Conservation (phyloP, 2,797 vertebrate species). For the Rhabdomys pumilio region DNA sequence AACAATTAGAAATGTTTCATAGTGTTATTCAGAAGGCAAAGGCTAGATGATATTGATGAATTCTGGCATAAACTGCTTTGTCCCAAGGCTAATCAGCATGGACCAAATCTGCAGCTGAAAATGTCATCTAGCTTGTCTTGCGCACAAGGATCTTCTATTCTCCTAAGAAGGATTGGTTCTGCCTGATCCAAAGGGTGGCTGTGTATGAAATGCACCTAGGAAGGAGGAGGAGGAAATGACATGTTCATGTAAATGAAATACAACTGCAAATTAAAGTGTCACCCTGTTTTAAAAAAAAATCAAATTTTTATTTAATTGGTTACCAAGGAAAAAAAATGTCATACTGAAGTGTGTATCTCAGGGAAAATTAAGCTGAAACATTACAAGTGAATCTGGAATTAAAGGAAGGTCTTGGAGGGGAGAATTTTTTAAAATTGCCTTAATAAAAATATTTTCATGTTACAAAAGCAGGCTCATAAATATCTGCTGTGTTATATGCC, state of each 20-base stretch:
- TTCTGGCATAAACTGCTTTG: slow-evolving; percentile 18
- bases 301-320: slow-evolving; percentile 86
- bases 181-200: slow-evolving; percentile 83
- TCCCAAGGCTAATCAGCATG: slow-evolving; percentile 23
- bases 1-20: neutral
- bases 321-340: slow-evolving; percentile 84
- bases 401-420: slow-evolving; percentile 68
- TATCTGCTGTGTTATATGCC: slow-evolving; percentile 72
- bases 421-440: slow-evolving; percentile 72
- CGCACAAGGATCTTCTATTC: slow-evolving; percentile 56
- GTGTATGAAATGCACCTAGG: slow-evolving; percentile 82
- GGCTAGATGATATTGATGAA: neutral
- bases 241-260: slow-evolving; percentile 87
- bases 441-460: slow-evolving; percentile 83
- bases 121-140: slow-evolving; percentile 42
- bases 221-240: slow-evolving; percentile 86
- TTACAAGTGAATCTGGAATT: slow-evolving; percentile 79
- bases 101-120: slow-evolving; percentile 47
- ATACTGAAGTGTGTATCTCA: slow-evolving; percentile 81
- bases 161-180: slow-evolving; percentile 73
- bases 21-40: neutral
- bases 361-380: slow-evolving; percentile 80
- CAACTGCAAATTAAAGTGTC: slow-evolving; percentile 88
- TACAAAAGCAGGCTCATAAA: slow-evolving; percentile 76
- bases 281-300: slow-evolving; percentile 81